phyloP scores from a whole-genome alignment of 2,888 invertebrate genomes.

The Seladonia tumulorum region DNA sequence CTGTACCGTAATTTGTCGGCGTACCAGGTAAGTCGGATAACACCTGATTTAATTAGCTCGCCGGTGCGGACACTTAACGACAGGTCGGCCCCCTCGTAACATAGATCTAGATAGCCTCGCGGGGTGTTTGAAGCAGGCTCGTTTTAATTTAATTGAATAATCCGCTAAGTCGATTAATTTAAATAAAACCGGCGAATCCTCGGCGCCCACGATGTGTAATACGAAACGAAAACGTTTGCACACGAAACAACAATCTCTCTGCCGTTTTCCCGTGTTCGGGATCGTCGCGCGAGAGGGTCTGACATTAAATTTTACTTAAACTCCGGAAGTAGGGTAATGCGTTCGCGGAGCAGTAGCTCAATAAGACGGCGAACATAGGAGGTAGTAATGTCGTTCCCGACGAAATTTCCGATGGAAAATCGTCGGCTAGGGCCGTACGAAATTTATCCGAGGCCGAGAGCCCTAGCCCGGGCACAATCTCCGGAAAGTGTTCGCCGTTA shows the following conservation, averaged over 20 bases:
- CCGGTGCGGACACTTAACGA: not conserved
- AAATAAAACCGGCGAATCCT: conserved; percentile 11
- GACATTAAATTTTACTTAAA: conserved; percentile 59
- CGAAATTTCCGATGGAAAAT: conserved; percentile 38
- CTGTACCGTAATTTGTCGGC: not conserved
- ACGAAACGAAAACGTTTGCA: conserved; percentile 38
- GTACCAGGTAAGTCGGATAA: not conserved
- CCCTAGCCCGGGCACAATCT: conserved; percentile 33
- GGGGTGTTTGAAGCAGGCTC: not conserved
- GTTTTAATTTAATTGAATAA: conserved; percentile 29
- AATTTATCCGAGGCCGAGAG: conserved; percentile 34
- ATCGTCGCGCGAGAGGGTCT: conserved; percentile 33
- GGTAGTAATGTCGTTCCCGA: conserved; percentile 25
- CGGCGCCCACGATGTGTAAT: conserved; percentile 11
- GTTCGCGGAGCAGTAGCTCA: conserved; percentile 36
- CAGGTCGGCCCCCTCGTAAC: not conserved
- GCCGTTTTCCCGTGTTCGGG: not conserved
- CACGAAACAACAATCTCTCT: conserved; percentile 34
- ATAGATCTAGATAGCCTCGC: not conserved
- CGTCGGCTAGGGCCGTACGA: not conserved
- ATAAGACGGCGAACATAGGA: conserved; percentile 34
- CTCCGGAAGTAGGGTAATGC: conserved; percentile 57
- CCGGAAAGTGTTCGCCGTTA: conserved; percentile 1
- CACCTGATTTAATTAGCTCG: not conserved
- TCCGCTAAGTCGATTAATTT: conserved; percentile 35